Evolutionary conservation across 2,797 vertebrate species (phyloP), one percentile per base, ranked within the genome.

Genomic region (Xenops minutus): DNA sequence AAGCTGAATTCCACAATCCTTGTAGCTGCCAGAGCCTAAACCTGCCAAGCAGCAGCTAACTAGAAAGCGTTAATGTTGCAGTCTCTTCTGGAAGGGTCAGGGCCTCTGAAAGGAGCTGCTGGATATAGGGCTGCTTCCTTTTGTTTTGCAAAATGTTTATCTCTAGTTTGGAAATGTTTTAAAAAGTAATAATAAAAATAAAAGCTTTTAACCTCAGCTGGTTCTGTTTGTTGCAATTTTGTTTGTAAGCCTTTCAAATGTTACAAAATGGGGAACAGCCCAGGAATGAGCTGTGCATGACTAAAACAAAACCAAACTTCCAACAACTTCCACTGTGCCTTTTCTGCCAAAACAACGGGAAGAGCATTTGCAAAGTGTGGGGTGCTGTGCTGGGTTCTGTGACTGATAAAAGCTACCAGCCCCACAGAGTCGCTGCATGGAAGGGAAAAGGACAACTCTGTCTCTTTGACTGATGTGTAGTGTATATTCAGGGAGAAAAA

Each of bases 211-310:
- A 41, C 36, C 12, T 77, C 43, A 77, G 5, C 11, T 87, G 36
- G 7, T 56, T 93, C 20, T 71, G 29, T 84, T 67, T 80, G 19
- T 69, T 87, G 30, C 32, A 37, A 37, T 67, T 94, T 73, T 92
- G 21, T 56, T 84, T 67, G 26, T 52, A 87, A 93, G 29, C 30
- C 14, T 84, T 92, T 64, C 34, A 63, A 41, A 58, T 62, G 6
- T 82, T 89, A 44, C 4, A 1, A 62, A 84, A 76, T 17, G 20
- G 7, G 1, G 12, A 81, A 9, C 9, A 32, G 37, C 26, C 55
- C 62, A 51, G 67, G 24, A 88, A 52, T 67, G 41, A 91, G 32
- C 14, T 1, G 0, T 46, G 12, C 4, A 7, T 46, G 8, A 30
- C 55, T 87, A 13, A 89, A 71, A 29, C 24, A 79, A 90, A 77